Evolutionary conservation across 2,797 vertebrate genomes (phyloP), one percentile per base, ranked within the genome.

Genomic region (Thamnophis elegans): DNA sequence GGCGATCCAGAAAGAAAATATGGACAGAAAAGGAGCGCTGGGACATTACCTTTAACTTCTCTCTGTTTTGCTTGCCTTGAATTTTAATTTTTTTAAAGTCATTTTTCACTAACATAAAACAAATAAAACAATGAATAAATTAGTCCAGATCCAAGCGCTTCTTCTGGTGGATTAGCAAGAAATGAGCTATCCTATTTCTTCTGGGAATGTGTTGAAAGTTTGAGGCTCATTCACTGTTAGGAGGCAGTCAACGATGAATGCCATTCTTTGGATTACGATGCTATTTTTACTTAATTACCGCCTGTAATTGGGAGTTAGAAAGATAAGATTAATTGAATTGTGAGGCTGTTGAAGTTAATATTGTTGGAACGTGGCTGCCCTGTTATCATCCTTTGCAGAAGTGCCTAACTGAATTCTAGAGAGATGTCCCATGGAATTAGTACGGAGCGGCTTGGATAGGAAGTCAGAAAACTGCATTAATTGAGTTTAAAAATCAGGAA

Each of bases 241-340:
- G 91, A 95, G 96, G 96, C 96, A 93, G 95, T 90, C 13, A 90
- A 93, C 96, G 98, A 98, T 97, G 96, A 97, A 98, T 97, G 97
- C 96, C 94, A 96, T 95, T 96, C 96, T 95, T 91, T 51, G 88
- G 95, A 91, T 97, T 95, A 97, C 95, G 96, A 95, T 95, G 95
- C 96, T 92, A 96, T 97, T 95, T 96, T 96, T 97, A 96, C 97
- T 98, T 98, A 98, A 98, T 98, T 98, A 98, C 96, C 93, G 96
- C 95, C 98, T 97, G 96, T 98, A 98, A 98, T 97, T 98, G 97
- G 97, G 97, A 98, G 97, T 97, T 98, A 96, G 97, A 97, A 97
- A 97, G 98, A 97, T 98, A 97, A 98, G 97, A 98, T 98, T 98
- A 98, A 98, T 97, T 97, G 97, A 97, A 97, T 97, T 96, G 97